phyloP scores from a whole-genome alignment of 1,140 invertebrate species.

The Drosophila sp. region DNA sequence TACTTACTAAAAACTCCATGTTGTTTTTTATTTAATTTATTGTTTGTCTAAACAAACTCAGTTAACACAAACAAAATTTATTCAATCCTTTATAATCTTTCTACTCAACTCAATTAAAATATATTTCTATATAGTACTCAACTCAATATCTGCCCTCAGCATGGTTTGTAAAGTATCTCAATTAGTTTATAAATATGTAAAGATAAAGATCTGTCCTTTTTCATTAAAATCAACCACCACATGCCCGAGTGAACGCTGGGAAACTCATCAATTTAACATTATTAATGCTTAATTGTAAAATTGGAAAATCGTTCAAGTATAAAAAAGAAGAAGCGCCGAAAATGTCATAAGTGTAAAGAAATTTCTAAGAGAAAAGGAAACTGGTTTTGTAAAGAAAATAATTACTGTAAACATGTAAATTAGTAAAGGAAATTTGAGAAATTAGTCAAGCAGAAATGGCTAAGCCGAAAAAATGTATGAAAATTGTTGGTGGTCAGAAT shows the following conservation, averaged over 20 bases:
- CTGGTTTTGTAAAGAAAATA: constrained; percentile 37
- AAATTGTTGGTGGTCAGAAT: not conserved
- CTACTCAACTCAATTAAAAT: not conserved
- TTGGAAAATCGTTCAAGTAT: constrained; percentile 20
- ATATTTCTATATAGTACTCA: not conserved
- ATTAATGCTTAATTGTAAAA: constrained; percentile 26
- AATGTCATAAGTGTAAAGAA: not conserved
- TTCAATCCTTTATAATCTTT: too few species aligned
- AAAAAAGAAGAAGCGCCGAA: constrained; percentile 16
- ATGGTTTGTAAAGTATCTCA: constrained; percentile 23
- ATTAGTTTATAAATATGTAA: constrained; percentile 26
- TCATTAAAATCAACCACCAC: constrained; percentile 26
- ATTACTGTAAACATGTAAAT: constrained; percentile 1
- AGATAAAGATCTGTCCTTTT: constrained; percentile 8
- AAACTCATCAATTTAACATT: constrained; percentile 33
- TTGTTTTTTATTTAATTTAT: too few species aligned
- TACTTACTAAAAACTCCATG: too few species aligned
- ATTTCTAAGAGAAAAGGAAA: constrained; percentile 14
- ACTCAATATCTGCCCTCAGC: not conserved
- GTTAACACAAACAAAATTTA: too few species aligned
- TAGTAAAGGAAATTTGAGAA: not conserved
- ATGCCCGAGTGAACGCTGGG: constrained; percentile 24
- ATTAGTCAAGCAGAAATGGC: not conserved
- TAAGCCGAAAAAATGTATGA: constrained; percentile 1
- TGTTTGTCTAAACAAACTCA: too few species aligned